These are phyloP conservation scores for Mamestra brassicae DNA, from an alignment of 2,888 invertebrate species.

Conservation along the genomic window DNA sequence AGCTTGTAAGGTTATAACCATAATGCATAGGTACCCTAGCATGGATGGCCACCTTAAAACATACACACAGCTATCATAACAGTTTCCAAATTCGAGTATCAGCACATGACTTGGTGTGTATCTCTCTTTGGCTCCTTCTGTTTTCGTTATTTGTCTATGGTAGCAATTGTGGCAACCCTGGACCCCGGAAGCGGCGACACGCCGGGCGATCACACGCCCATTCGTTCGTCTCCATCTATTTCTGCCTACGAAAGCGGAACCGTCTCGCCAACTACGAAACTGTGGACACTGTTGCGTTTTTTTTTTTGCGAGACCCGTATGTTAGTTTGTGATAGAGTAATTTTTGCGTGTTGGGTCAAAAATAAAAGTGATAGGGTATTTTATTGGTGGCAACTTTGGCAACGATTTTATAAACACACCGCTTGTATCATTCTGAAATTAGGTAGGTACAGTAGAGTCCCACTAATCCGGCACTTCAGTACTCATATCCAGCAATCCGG, in stretches of 20 bases:
- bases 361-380: not conserved
- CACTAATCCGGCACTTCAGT: no score
- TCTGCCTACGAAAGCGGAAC: slow-evolving; percentile 88
- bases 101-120: no score
- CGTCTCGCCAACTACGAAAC: slow-evolving; percentile 70
- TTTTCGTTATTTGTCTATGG: not conserved
- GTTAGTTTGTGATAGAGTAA: slow-evolving; percentile 2
- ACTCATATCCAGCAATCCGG: no score
- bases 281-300: slow-evolving; percentile 59
- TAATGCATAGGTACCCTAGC: no score
- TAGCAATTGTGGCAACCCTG: slow-evolving; percentile 72
- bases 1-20: no score
- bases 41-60: no score
- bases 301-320: slow-evolving; percentile 52
- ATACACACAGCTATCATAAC: no score
- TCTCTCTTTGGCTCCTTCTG: not conserved
- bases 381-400: not conserved
- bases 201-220: slow-evolving; percentile 77
- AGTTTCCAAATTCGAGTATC: no score
- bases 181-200: slow-evolving; percentile 85
- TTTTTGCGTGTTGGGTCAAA: not conserved
- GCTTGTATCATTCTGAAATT: not conserved
- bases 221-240: slow-evolving; percentile 81
- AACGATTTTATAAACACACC: not conserved
- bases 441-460: no score